These are phyloP conservation scores for Lasioglossum calceatum DNA, from an alignment of 2,888 invertebrate genomes.

Conservation along the genomic window DNA sequence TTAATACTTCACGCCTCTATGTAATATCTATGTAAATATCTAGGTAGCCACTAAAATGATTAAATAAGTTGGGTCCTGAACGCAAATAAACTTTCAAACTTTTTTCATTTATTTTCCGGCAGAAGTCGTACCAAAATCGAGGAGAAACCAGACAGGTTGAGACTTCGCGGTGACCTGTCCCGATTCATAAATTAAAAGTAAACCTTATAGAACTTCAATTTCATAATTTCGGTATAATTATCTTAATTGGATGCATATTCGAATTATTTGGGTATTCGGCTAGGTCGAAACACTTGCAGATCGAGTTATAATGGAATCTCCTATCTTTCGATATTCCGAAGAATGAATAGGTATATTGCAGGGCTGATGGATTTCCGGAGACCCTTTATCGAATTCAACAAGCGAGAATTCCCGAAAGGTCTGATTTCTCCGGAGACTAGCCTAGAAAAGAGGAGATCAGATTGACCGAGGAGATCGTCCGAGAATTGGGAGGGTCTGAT, in stretches of 20 bases:
- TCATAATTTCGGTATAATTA: not conserved
- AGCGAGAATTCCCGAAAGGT: constrained; percentile 43
- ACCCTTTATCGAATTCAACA: constrained; percentile 56
- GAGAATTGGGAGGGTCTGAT: constrained; percentile 36
- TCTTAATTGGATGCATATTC: not conserved
- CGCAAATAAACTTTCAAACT: not conserved
- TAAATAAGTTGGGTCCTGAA: not conserved
- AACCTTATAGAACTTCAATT: not conserved
- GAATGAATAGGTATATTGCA: constrained; percentile 35
- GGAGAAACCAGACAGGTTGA: not conserved
- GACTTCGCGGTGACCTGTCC: not conserved
- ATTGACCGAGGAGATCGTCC: constrained; percentile 45
- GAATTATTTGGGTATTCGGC: not conserved
- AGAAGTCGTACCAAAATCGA: not conserved
- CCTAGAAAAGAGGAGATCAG: constrained; percentile 28
- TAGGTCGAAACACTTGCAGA: not conserved
- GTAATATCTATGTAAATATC: not conserved
- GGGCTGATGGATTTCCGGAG: constrained; percentile 51
- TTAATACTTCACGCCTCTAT: not conserved
- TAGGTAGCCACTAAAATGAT: not conserved
- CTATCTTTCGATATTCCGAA: constrained; percentile 17
- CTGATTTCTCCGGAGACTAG: constrained; percentile 59
- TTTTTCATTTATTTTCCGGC: not conserved
- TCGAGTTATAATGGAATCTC: constrained; percentile 12
- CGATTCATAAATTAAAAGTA: not conserved